These are phyloP conservation scores for Apocrypta bakeri DNA, from an alignment of 1,140 invertebrate species.

Conservation along the genomic window DNA sequence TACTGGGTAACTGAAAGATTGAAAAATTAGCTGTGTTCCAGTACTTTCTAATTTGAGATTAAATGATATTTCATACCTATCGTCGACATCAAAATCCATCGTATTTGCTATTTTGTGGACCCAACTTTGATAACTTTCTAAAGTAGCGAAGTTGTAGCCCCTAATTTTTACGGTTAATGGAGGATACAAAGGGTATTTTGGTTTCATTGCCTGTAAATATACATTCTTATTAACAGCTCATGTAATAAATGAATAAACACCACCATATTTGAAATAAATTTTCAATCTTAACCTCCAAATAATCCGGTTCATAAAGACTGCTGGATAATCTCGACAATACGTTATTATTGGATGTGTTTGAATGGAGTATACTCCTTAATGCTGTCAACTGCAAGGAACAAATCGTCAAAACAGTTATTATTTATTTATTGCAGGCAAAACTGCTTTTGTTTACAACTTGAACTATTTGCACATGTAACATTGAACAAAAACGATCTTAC, in stretches of 20 bases:
- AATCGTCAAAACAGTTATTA: constrained; percentile 9
- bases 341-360: not conserved
- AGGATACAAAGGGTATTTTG: constrained; percentile 83
- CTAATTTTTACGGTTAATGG: constrained; percentile 85
- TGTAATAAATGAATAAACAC: constrained; percentile 4
- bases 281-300: constrained; percentile 72
- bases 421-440: constrained; percentile 20
- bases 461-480: not conserved
- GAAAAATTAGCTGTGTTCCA: not conserved
- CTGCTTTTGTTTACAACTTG: constrained; percentile 25
- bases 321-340: constrained; percentile 53
- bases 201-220: constrained; percentile 77
- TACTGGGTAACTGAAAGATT: constrained; percentile 80
- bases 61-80: constrained; percentile 75
- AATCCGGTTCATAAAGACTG: constrained; percentile 75
- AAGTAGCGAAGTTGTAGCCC: constrained; percentile 86
- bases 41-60: not conserved
- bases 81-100: constrained; percentile 85
- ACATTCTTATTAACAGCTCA: constrained; percentile 39
- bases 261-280: constrained; percentile 17
- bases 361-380: not conserved
- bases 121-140: constrained; percentile 87
- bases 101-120: constrained; percentile 83
- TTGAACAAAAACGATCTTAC: constrained; percentile 46
- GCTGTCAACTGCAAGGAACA: not conserved